Base-by-base conservation (phyloP, 2,888 invertebrate species). In the Brenthis ino region DNA sequence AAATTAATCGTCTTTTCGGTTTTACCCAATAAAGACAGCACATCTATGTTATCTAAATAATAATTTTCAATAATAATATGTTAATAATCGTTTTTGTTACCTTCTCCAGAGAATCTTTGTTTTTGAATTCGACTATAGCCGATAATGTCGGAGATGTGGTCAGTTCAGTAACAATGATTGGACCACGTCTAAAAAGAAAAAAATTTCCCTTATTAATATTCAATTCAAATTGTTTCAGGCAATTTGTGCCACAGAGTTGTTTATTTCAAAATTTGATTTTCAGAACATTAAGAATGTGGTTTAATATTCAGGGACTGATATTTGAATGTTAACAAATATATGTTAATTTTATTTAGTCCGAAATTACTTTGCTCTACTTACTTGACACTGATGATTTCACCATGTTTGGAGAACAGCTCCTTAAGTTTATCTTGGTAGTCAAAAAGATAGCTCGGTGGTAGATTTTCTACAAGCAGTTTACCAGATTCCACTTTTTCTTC, bases 151-250 rank as follows among this genome's bases (percentile, higher is more conserved):
- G 93, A 87, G 93, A 92, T 85, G 91, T 92, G 91, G 93, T 93
- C 93, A 89, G 90, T 92, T 93, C 93, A 84, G 92, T 92, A 83
- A 93, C 93, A 89, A 93, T 90, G 91, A 93, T 92, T 89, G 93
- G 93, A 92, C 93, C 93, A 93, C 93, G 93, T 93, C 93, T 93
- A 93, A 89, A 93, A 93, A 92, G 86, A 91, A 92, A 91, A 91
- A 85, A 90, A 89, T 86, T 82, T 85, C 85, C 85, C 84, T 86
- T 78, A 83, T 93, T 93, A 93, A 91, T 91, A 86, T 85, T 89
- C 87, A 84, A 81, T 82, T 78, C 76, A 76, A 79, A 82, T 75
- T 72, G 80, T 82, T 82, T 85, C 73, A 81, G 82, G 85, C 85
- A 72, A 76, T 79, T 85, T 71, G 81, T 88, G 83, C 80, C 80